Evolutionary conservation across 1,140 invertebrate genomes (phyloP), one percentile per base, ranked within the genome.

Genomic region (Acromyrmex charruanus): DNA sequence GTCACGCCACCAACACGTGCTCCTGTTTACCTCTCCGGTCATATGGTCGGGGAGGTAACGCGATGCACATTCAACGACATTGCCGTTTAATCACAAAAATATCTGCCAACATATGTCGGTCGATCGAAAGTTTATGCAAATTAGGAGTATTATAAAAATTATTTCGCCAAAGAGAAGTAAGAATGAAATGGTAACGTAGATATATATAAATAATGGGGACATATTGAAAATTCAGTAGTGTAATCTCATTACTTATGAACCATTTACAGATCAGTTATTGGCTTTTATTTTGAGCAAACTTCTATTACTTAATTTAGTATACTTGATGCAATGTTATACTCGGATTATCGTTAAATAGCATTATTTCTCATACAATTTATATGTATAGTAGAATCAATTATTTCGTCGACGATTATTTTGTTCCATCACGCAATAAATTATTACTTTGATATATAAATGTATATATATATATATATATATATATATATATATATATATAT

Each of bases 1-100:
- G 92, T 92, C 93, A 93, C 93, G 93, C 93, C 86, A 92, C 89
- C 91, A 91, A 93, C 95, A 95, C 94, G 94, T 95, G 95, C 92
- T 95, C 92, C 91, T 95, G 93, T 95, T 95, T 95, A 95, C 95
- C 92, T 94, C 92, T 75, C 86, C 86, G 77, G 91, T 92, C 90
- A 90, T 92, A 92, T 92, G 86, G 88, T 88, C 61, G 88, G 87
- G 77, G 84, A 82, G 69, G 89, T 72, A 55, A 77, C 63, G 66
- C 77, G 68, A 59, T 58, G 39, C 39, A 44, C 28, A 51, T 79
- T 66, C 85, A 66, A 66, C 65, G 80, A 69, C 85, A 49, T 69
- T 21, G 61, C 18, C 39, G 75, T 69, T 77, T 88, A 87, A 80
- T 74, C 35, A 66, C 74, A 49, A 82, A 79, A 28, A 63, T 77